Evolutionary conservation across 2,888 invertebrate species (phyloP).

Genomic region (Microchrysa polita): DNA sequence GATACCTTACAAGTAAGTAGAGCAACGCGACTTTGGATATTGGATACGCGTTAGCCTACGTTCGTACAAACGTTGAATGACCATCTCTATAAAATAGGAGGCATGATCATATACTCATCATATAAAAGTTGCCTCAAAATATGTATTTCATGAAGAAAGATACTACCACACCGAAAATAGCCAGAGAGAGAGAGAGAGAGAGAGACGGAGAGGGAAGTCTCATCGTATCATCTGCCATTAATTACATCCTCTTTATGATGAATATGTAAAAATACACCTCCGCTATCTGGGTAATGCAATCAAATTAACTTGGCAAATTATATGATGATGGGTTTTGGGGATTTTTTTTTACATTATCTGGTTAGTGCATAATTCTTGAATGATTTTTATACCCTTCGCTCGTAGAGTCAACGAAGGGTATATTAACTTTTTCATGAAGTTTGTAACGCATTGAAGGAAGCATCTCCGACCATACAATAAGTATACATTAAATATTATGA

Average conservation of each 20-base stretch:
- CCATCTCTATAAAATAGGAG: conserved; percentile 43
- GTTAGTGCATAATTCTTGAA: no score
- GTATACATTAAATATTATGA: no score
- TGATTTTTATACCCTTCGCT: no score
- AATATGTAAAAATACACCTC: conserved; percentile 52
- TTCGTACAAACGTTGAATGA: no score
- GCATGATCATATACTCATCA: conserved; percentile 45
- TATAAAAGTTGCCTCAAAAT: conserved; percentile 29
- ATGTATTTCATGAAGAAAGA: background rate
- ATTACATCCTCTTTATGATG: conserved; percentile 50
- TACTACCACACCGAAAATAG: background rate
- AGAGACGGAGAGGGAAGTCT: conserved; percentile 21
- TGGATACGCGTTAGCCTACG: background rate
- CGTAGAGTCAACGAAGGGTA: no score
- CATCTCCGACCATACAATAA: no score
- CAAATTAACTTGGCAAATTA: conserved; percentile 52
- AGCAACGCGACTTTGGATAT: conserved; percentile 24
- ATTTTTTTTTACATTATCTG: no score
- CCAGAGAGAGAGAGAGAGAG: background rate
- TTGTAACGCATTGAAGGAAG: no score
- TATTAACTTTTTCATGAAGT: no score
- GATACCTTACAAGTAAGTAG: background rate
- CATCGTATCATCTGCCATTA: conserved; percentile 49
- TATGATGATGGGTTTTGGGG: conserved; percentile 49
- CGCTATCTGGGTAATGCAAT: conserved; percentile 54